phyloP scores from a whole-genome alignment of 2,797 vertebrate species.

The Macropus fuliginosus region DNA sequence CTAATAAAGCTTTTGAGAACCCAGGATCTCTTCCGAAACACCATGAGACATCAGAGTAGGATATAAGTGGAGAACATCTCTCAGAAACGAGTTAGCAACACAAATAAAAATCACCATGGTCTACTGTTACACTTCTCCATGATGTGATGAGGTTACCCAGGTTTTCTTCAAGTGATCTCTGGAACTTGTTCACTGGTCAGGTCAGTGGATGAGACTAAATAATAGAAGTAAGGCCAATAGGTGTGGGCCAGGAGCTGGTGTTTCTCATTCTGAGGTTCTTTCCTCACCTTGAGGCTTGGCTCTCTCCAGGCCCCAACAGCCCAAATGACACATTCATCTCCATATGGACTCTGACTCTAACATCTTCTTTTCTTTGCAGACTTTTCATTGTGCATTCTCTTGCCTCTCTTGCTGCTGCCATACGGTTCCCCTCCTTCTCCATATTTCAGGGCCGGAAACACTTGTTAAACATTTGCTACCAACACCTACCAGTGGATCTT shows the following conservation, averaged over 20 bases:
- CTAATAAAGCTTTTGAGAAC: neutral
- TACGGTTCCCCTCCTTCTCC: slow-evolving; percentile 72
- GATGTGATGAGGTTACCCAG: neutral
- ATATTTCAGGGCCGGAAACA: slow-evolving; percentile 72
- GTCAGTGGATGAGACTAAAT: neutral
- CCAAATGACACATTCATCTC: slow-evolving; percentile 31
- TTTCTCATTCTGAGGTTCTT: neutral
- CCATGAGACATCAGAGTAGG: neutral
- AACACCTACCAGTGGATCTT: slow-evolving; percentile 71
- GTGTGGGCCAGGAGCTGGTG: neutral
- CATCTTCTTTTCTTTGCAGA: slow-evolving; percentile 3
- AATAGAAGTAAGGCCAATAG: neutral
- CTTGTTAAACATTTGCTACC: slow-evolving; percentile 78
- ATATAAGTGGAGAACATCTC: neutral
- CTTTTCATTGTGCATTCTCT: slow-evolving; percentile 27
- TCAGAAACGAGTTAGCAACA: neutral
- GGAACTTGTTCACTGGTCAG: neutral
- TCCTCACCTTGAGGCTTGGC: neutral
- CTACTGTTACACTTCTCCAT: neutral
- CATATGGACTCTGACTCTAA: slow-evolving; percentile 48
- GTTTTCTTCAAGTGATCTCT: neutral
- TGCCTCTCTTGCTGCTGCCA: slow-evolving; percentile 63
- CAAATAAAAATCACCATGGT: slow-evolving; percentile 7
- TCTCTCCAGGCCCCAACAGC: neutral
- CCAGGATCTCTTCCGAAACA: neutral